Conservation (phyloP, 2,888 invertebrate species). For the Agrypnus murinus region DNA sequence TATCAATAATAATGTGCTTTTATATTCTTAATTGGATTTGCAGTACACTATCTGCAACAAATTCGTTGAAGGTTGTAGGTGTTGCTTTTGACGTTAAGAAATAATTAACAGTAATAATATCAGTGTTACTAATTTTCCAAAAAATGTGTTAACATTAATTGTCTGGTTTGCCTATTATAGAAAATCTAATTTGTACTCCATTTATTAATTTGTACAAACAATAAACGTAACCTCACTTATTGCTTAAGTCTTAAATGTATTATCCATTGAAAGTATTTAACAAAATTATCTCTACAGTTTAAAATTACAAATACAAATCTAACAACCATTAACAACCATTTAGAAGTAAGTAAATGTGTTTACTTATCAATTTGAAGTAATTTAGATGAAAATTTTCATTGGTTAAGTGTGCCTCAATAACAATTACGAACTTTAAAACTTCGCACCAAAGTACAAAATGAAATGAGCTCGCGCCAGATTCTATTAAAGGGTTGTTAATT, state of each 20-base stretch:
- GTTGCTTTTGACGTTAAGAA: too few species aligned
- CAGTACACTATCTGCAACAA: too few species aligned
- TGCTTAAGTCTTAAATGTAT: conserved; percentile 10
- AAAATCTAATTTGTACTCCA: conserved; percentile 23
- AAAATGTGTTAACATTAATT: conserved; percentile 16
- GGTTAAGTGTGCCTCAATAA: conserved; percentile 38
- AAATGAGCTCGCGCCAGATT: conserved; percentile 35
- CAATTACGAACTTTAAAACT: conserved; percentile 31
- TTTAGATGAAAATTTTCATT: conserved; percentile 21
- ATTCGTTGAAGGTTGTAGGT: too few species aligned
- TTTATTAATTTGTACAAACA: conserved; percentile 13
- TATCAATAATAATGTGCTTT: too few species aligned
- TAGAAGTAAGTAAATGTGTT: conserved; percentile 22
- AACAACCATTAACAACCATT: conserved; percentile 25
- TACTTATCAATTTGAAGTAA: conserved; percentile 26
- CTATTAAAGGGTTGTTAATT: conserved; percentile 39
- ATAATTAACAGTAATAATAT: too few species aligned
- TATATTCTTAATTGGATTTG: too few species aligned
- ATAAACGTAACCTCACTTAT: neutral
- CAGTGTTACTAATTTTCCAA: neutral
- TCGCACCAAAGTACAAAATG: conserved; percentile 22
- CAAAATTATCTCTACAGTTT: neutral
- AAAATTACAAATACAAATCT: conserved; percentile 14
- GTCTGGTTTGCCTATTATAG: conserved; percentile 12
- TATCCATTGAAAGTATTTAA: conserved; percentile 12